Evolutionary conservation across 53 echinoderm and acorn worm genomes (phyloP).

Genomic region (Echinarachnius parma): DNA sequence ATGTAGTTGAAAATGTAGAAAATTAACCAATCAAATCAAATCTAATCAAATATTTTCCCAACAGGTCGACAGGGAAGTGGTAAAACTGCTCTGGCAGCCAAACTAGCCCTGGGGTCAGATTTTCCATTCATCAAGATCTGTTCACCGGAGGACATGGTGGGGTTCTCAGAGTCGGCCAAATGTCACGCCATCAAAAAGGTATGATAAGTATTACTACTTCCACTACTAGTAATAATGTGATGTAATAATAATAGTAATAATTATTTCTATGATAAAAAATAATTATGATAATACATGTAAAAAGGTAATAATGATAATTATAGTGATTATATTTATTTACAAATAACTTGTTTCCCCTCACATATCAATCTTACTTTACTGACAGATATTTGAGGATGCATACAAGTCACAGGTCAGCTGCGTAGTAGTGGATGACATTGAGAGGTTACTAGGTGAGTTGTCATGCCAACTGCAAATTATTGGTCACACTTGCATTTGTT

Average conservation of each 20-base stretch:
- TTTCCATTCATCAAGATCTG: slow-evolving; percentile 98
- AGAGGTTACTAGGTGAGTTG: slow-evolving; percentile 88
- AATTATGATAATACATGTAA: no score
- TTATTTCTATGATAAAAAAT: neutral
- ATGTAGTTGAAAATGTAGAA: no score
- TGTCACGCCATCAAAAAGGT: slow-evolving; percentile 96
- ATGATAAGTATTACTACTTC: no score
- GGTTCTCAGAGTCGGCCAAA: slow-evolving; percentile 87
- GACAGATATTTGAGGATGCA: slow-evolving; percentile 92
- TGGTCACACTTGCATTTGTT: no score
- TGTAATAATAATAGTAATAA: neutral
- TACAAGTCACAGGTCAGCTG: slow-evolving; percentile 99
- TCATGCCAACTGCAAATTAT: no score
- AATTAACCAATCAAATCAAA: no score
- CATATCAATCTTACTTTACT: no score
- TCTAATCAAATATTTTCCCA: no score
- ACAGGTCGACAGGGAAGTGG: slow-evolving; percentile 86
- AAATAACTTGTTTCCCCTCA: no score
- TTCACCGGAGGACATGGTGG: slow-evolving; percentile 97
- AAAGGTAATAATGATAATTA: no score
- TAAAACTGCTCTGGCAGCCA: slow-evolving; percentile 91
- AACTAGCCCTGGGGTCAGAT: slow-evolving; percentile 78
- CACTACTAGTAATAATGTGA: neutral
- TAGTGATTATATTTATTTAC: no score
- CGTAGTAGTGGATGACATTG: slow-evolving; percentile 96